Base-by-base conservation (phyloP, 1,140 invertebrate genomes). In the Laupala kohalensis region DNA sequence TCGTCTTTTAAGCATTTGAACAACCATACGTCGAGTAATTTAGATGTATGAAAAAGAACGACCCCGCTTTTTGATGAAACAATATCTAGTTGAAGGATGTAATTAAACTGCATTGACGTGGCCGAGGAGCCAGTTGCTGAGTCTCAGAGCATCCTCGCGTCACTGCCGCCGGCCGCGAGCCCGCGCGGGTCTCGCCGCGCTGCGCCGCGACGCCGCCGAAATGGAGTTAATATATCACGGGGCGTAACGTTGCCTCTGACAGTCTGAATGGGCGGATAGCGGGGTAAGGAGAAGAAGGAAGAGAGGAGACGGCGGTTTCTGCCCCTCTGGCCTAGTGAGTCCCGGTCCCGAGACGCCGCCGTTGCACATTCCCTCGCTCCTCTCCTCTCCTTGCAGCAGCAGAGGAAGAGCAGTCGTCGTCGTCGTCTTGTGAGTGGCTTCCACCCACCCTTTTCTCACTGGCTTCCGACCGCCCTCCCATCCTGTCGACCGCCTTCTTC, bases 191-290 rank as follows among this genome's bases (percentile, higher is more conserved):
- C 30, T 6, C 30, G 30, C 30, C 30, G 30, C 30, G 30, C 30
- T 15, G 30, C 30, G 30, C 30, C 30, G 30, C 30, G 30, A 37
- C 30, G 63, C 25, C 70, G 67, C 70, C 74, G 76, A 76, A 76
- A 76, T 76, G 77, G 76, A 78, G 77, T 77, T 79, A 78, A 79
- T 79, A 78, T 78, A 78, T 79, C 77, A 78, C 75, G 66, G 72
- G 67, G 71, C 76, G 76, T 78, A 77, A 78, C 77, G 76, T 78
- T 78, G 78, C 73, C 71, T 75, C 74, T 79, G 79, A 79, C 79
- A 80, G 77, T 74, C 73, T 77, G 77, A 79, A 79, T 78, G 78
- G 79, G 72, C 73, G 67, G 75, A 68, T 66, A 64, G 28, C 64
- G 29, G 64, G 68, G 67, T 27, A n/a, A 25, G 65, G 9, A 1